These are phyloP conservation scores for Silurus meridionalis DNA, from an alignment of 2,113 vertebrate species.

Conservation along the genomic window DNA sequence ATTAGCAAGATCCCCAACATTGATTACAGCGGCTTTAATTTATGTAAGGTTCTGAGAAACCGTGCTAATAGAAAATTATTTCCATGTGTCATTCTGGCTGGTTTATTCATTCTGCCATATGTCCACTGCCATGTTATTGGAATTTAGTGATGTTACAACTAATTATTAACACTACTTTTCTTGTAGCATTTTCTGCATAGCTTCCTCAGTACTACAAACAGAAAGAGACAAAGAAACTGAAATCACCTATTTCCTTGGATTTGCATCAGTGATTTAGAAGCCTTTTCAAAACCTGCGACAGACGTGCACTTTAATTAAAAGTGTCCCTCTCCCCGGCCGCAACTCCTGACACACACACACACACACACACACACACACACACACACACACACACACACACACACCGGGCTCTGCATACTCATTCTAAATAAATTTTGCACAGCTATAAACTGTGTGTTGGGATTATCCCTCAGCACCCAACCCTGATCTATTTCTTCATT, in stretches of 20 bases:
- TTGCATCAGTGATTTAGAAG: conserved; percentile 57
- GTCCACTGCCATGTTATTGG: conserved; percentile 23
- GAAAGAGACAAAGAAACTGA: conserved; percentile 17
- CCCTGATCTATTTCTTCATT: conserved; percentile 33
- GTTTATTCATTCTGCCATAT: background rate
- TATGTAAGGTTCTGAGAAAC: background rate
- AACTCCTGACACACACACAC: background rate
- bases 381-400: conserved; percentile 11
- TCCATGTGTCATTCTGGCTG: background rate
- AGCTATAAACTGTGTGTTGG: conserved; percentile 49
- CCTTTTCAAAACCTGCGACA: conserved; percentile 52
- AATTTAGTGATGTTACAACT: conserved; percentile 16
- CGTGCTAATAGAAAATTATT: background rate
- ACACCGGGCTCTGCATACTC: conserved; percentile 46
- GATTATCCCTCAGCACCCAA: conserved; percentile 43
- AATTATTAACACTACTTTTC: conserved; percentile 2
- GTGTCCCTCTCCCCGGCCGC: background rate
- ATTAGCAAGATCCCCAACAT: background rate
- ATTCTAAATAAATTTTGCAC: conserved; percentile 56
- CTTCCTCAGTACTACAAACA: background rate
- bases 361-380: background rate
- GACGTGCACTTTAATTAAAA: conserved; percentile 59
- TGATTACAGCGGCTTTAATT: background rate
- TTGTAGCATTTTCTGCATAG: background rate
- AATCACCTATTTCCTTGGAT: conserved; percentile 47